Percentiles rank a stretch among this genome's conserved stretches.
Conservation (phyloP, 2,113 vertebrate genomes). For the Gymnorhina tibicen region DNA sequence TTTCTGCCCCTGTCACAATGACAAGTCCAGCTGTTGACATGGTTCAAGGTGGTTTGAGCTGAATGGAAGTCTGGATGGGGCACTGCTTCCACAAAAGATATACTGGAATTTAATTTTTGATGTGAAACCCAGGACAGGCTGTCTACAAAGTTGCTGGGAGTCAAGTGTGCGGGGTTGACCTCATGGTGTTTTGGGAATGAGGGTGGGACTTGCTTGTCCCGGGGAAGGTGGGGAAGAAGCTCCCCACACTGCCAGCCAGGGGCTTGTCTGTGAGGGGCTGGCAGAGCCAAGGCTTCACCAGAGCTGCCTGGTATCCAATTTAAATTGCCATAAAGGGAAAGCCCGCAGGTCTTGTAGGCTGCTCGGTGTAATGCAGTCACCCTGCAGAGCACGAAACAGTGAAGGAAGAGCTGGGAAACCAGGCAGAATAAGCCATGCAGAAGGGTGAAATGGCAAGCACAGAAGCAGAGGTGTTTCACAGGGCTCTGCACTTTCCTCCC, state of each 20-base stretch:
- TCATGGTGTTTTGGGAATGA: rapidly evolving
- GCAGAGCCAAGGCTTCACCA: too few species aligned
- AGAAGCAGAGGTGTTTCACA: neutral
- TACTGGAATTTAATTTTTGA: neutral
- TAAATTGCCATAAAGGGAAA: neutral
- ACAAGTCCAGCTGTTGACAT: rapidly evolving
- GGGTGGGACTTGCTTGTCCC: neutral
- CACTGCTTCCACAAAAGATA: neutral
- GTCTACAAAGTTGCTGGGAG: neutral
- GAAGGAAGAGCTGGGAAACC: neutral
- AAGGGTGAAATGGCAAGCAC: neutral
- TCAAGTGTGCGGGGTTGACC: neutral
- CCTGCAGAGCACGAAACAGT: neutral
- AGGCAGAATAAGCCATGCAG: neutral
- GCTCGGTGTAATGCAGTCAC: rapidly evolving
- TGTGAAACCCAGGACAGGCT: neutral
- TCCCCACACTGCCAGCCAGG: rapidly evolving
- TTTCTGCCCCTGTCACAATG: neutral
- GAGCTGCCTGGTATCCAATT: neutral
- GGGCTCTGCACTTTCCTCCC: rapidly evolving
- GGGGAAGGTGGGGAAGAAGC: neutral
- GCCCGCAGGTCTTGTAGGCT: rapidly evolving
- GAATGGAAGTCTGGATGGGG: neutral
- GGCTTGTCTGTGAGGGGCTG: neutral
- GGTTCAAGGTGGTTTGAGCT: neutral